Evolutionary conservation across 1,140 invertebrate genomes (phyloP).

Genomic region (Berghia stephanieae): DNA sequence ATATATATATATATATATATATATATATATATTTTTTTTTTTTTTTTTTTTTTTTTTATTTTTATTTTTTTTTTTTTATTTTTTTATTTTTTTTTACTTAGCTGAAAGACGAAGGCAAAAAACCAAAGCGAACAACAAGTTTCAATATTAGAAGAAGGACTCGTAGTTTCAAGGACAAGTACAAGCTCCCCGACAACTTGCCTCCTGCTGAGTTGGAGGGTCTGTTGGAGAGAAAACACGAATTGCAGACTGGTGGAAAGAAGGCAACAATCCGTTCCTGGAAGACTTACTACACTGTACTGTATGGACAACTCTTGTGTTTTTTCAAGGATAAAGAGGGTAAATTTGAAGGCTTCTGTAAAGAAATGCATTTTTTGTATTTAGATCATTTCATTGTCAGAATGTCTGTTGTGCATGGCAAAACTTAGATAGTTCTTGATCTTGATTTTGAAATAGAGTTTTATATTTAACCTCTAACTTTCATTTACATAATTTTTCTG

Average conservation of each 20-base stretch:
- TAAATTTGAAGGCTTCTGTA: no score
- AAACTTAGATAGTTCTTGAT: no score
- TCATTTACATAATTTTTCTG: no score
- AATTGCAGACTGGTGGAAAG: slow-evolving; percentile 91
- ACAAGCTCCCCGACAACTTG: slow-evolving; percentile 72
- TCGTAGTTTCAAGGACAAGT: slow-evolving; percentile 78
- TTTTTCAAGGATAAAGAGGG: slow-evolving; percentile 97
- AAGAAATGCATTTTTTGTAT: no score
- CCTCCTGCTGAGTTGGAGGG: slow-evolving; percentile 93
- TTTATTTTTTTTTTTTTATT: neutral
- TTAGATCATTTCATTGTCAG: no score
- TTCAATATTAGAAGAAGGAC: slow-evolving; percentile 89
- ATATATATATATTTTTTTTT: neutral
- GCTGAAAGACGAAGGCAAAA: slow-evolving; percentile 54
- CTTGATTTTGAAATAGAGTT: no score
- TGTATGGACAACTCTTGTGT: slow-evolving; percentile 95
- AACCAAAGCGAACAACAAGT: slow-evolving; percentile 83
- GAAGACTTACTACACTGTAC: slow-evolving; percentile 93
- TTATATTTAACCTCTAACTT: no score
- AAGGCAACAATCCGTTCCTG: slow-evolving; percentile 93
- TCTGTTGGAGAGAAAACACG: slow-evolving; percentile 92
- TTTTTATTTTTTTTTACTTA: neutral
- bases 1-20: neutral
- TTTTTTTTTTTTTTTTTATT: neutral
- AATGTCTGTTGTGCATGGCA: no score